These are phyloP conservation scores for Pristionchus japonicus DNA, from an alignment of 2,888 invertebrate species.

Conservation along the genomic window DNA sequence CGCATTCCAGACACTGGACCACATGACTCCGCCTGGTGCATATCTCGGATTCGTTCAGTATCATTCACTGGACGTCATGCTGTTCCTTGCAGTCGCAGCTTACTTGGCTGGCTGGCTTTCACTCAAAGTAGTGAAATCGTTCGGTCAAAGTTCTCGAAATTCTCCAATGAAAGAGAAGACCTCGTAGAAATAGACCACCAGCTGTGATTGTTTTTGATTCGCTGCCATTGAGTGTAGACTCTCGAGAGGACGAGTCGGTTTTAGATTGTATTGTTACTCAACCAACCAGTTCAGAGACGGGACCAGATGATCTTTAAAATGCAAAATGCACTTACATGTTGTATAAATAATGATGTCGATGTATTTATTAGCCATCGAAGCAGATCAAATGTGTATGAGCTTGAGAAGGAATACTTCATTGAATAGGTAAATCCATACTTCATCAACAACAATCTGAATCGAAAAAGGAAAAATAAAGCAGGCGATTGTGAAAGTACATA, in stretches of 20 bases:
- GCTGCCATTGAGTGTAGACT: background rate
- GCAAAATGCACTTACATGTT: background rate
- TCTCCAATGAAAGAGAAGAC: conserved; percentile 30
- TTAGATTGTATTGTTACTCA: conserved; percentile 16
- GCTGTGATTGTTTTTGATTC: background rate
- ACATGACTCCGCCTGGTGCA: conserved; percentile 32
- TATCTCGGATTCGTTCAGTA: conserved; percentile 28
- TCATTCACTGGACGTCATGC: conserved; percentile 39
- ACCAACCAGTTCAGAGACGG: conserved; percentile 4
- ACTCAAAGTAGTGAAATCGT: background rate
- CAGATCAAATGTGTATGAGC: too few species aligned
- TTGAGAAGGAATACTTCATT: too few species aligned
- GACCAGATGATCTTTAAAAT: conserved; percentile 32
- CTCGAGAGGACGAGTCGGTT: background rate
- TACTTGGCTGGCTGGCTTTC: background rate
- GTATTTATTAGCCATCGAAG: too few species aligned
- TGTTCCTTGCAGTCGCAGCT: background rate
- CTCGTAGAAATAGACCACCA: background rate
- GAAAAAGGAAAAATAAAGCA: too few species aligned
- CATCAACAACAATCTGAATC: too few species aligned
- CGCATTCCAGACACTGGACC: conserved; percentile 41
- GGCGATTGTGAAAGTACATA: too few species aligned
- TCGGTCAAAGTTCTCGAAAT: background rate
- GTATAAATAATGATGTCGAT: background rate
- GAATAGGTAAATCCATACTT: too few species aligned